phyloP scores from a whole-genome alignment of 2,888 invertebrate species.

The Rutpela maculata region DNA sequence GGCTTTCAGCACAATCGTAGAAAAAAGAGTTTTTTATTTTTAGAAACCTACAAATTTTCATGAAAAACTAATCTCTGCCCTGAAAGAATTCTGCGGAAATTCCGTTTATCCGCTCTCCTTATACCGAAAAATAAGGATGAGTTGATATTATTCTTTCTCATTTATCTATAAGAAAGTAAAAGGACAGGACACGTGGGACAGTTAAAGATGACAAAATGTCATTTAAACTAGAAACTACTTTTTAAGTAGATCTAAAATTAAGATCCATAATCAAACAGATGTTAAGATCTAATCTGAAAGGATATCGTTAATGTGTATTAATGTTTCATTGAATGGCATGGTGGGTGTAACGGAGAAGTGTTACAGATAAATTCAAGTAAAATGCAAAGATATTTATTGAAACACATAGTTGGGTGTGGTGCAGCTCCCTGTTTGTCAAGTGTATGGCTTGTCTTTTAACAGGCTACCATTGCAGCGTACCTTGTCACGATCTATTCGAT shows the following conservation, averaged over 20 bases:
- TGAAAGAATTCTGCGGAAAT: too few species aligned
- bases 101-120: too few species aligned
- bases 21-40: too few species aligned
- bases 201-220: neutral
- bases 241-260: constrained; percentile 33
- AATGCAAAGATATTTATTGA: constrained; percentile 58
- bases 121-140: too few species aligned
- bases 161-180: neutral
- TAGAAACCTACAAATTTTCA: too few species aligned
- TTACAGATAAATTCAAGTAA: constrained; percentile 56
- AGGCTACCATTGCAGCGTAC: constrained; percentile 52
- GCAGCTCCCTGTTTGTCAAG: constrained; percentile 59
- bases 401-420: constrained; percentile 59
- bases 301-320: constrained; percentile 51
- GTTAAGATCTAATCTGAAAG: constrained; percentile 44
- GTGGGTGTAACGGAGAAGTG: constrained; percentile 56
- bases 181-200: neutral
- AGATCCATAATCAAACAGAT: constrained; percentile 48
- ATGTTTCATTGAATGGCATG: constrained; percentile 52
- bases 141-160: too few species aligned
- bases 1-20: too few species aligned
- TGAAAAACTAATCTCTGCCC: too few species aligned
- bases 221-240: constrained; percentile 42
- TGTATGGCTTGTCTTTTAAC: constrained; percentile 51
- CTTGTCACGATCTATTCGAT: constrained; percentile 54